These are phyloP conservation scores for Cheirogaleus major DNA, from an alignment of 2,797 vertebrate species.

Conservation along the genomic window DNA sequence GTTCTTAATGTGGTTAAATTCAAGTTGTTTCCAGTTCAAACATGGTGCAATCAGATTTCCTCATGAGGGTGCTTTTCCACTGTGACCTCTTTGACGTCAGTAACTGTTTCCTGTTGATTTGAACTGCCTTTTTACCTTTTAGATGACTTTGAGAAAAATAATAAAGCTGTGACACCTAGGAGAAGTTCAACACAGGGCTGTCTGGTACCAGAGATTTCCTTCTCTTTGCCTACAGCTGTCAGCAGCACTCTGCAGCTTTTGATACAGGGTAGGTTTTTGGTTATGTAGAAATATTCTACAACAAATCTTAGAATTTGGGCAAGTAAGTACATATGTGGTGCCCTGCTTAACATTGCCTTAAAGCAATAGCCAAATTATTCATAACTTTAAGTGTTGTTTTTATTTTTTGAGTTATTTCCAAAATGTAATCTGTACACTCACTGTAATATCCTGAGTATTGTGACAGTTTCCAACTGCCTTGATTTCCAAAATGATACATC, in stretches of 20 bases:
- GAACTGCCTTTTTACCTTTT: slow-evolving; percentile 60
- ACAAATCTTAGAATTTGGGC: not conserved
- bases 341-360: not conserved
- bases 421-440: not conserved
- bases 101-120: slow-evolving; percentile 83
- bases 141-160: slow-evolving; percentile 40
- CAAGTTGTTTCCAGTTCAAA: slow-evolving; percentile 59
- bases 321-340: not conserved
- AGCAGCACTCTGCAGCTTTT: not conserved
- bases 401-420: slow-evolving; percentile 41
- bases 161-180: slow-evolving; percentile 51
- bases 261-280: not conserved
- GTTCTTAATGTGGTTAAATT: slow-evolving; percentile 68
- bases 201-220: not conserved
- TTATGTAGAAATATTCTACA: not conserved
- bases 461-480: not conserved
- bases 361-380: slow-evolving; percentile 13
- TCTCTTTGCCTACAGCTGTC: not conserved
- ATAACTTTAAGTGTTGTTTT: not conserved
- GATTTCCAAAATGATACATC: not conserved
- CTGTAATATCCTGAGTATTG: not conserved
- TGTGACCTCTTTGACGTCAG: slow-evolving; percentile 70
- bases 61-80: slow-evolving; percentile 63
- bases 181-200: slow-evolving; percentile 33
- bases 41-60: slow-evolving; percentile 81